Evolutionary conservation across 2,888 invertebrate genomes (phyloP), one percentile per base, ranked within the genome.

Genomic region (Neria commutata): DNA sequence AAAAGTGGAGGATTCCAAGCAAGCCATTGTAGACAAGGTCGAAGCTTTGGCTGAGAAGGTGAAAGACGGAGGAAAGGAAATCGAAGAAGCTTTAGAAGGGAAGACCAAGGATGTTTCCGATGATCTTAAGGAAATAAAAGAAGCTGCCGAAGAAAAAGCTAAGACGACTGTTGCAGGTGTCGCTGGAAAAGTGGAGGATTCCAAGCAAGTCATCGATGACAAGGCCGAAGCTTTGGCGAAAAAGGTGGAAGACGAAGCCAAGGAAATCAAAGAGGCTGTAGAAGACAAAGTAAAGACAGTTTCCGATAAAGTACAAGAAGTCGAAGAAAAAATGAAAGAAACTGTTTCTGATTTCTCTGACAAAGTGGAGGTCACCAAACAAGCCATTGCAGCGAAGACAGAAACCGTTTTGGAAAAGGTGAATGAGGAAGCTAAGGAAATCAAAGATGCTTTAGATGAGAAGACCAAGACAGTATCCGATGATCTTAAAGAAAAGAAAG

Each of bases 341-440:
- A 17, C 58, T 11, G 17, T 56, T 23, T 53, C 42, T 1, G 24
- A 62, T 34, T 51, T 56, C 0, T 26, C 50, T 4, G 56, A 65
- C 10, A 63, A 66, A n/a, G 25, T 63, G 10, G 63, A 73, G 21
- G 63, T 56, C 2, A 23, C 63, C 1, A 64, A 63, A 24, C 63
- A 68, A 19, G 54, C 56, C 3, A 54, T 65, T 3, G 52, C 56
- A 23, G 64, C 65, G 4, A 49, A 64, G 4, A 42, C 65, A 3
- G 54, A 61, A 4, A 51, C 65, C 33, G 50, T 69, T n/a, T 64
- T 34, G 21, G 54, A 54, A 52, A 64, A 69, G 51, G 63, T 40
- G 21, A 52, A 49, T 24, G 55, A 54, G 19, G 40, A 63, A 21
- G n/a, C 70, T 5, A 52, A 29, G 5, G 60, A 64, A 17, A 26